Evolutionary conservation across 2,888 invertebrate genomes (phyloP).

Genomic region (Anoplius nigerrimus): DNA sequence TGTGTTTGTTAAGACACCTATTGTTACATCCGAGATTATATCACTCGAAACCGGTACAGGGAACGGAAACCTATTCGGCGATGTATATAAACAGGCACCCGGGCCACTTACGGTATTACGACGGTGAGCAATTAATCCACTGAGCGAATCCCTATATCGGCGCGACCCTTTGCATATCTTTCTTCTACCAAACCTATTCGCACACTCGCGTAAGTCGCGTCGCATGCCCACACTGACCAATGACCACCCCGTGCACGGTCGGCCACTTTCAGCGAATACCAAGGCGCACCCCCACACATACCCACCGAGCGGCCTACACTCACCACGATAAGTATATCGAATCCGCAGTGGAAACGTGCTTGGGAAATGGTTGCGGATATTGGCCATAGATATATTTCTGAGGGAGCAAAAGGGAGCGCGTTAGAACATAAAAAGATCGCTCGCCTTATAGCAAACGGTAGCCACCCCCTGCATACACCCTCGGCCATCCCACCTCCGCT

Average conservation of each 20-base stretch:
- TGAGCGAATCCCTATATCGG: conserved; percentile 23
- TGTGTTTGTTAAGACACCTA: no score
- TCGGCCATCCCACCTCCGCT: conserved; percentile 10
- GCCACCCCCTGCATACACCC: conserved; percentile 21
- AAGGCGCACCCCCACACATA: no score
- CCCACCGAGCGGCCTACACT: conserved; percentile 40
- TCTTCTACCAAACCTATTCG: no score
- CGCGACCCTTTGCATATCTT: no score
- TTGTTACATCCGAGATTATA: no score
- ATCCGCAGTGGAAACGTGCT: conserved; percentile 59
- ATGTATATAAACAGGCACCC: no score
- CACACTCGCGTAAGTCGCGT: no score
- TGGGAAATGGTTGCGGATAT: conserved; percentile 68
- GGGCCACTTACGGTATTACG: conserved; percentile 25
- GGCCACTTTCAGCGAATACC: no score
- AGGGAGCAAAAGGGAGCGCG: conserved; percentile 67
- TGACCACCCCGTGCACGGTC: no score
- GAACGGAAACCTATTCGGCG: no score
- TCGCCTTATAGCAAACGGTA: conserved; percentile 63
- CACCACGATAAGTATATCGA: conserved; percentile 52
- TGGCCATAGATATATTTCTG: conserved; percentile 64
- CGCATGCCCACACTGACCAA: no score
- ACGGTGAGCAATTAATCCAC: conserved; percentile 45
- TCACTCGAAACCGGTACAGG: no score
- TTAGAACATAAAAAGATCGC: conserved; percentile 73